phyloP scores from a whole-genome alignment of 2,113 vertebrate genomes.

The Corydoras maculifer region DNA sequence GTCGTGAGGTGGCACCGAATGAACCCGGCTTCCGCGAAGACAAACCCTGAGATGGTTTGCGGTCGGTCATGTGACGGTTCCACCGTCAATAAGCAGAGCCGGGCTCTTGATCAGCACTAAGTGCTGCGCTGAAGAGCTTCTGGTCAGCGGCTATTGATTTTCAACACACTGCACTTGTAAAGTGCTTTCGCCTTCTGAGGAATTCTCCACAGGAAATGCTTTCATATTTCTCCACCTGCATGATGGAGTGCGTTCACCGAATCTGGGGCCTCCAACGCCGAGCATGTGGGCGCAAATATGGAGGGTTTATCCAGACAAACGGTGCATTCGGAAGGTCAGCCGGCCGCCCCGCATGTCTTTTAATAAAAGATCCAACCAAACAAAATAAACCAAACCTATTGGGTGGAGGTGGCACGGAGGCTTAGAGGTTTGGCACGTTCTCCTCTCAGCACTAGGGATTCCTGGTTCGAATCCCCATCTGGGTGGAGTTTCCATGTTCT shows the following conservation, averaged over 20 bases:
- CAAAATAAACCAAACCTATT: too few relatives aligned
- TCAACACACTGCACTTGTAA: constrained; percentile 31
- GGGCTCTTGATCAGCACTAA: constrained; percentile 32
- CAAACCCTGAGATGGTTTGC: constrained; percentile 29
- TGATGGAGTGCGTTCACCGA: constrained; percentile 16
- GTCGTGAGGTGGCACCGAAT: constrained; percentile 15
- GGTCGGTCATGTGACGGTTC: constrained; percentile 31
- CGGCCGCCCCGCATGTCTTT: too few relatives aligned
- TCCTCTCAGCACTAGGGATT: too few relatives aligned
- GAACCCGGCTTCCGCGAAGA: constrained; percentile 34
- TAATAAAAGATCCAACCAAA: too few relatives aligned
- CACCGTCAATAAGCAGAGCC: constrained; percentile 23
- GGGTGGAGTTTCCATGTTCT: too few relatives aligned
- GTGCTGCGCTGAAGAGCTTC: constrained; percentile 37
- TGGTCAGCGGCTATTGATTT: constrained; percentile 42
- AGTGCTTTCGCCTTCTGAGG: constrained; percentile 30
- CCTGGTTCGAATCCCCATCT: too few relatives aligned
- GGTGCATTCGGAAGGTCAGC: too few relatives aligned
- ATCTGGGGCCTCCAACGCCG: constrained; percentile 5
- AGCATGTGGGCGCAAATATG: constrained; percentile 14
- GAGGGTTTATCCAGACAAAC: background rate
- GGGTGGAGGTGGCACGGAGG: too few relatives aligned
- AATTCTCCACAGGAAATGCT: constrained; percentile 33
- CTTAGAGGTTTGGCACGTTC: too few relatives aligned
- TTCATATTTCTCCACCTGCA: constrained; percentile 31